Evolutionary conservation across 2,113 vertebrate species (phyloP), one percentile per base, ranked within the genome.

Genomic region (Crypturellus undulatus): DNA sequence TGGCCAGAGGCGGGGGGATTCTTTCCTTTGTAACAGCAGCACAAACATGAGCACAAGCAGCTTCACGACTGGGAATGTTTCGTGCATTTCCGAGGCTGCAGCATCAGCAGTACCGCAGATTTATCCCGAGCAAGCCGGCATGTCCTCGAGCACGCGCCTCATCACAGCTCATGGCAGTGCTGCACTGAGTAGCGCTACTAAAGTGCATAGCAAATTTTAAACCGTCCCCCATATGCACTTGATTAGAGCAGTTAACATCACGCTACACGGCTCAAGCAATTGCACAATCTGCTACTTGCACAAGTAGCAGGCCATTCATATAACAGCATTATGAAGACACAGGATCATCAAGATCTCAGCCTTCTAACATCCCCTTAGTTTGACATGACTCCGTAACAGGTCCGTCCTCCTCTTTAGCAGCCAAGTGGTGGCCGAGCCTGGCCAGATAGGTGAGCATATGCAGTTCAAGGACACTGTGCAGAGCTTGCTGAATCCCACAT

Each of bases 1-100:
- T 60, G 60, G 42, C 42, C 38, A 9, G 10, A 15, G 43, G 43
- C 12, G 14, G 72, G 65, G 32, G 30, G 40, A 21, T 80, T 38
- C 36, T 73, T 52, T 51, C 26, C 72, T 40, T 40, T 81, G 9
- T 70, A 92, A 92, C 89, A 71, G 54, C 67, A 79, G 26, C 32
- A 87, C 49, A 42, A 75, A 82, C 70, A 78, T 75, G 94, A 89
- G 71, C 87, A 64, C 64, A 68, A 84, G 52, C 73, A 94, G 91
- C 84, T 87, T 89, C 2, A 79, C 34, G 34, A 82, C 78, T 73
- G 91, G 71, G 71, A 95, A 94, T 52, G 89, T 69, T 60, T 77
- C 84, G 67, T 92, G 52, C 43, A 17, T 70, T 94, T 87, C 70
- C 51, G 60, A 77, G 4, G 25, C 79, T 93, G 87, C 75, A 64